A percentile compares a stretch with the other conserved stretches of the same genome.
phyloP scores from a whole-genome alignment of 2,113 vertebrate species.

The Silurus meridionalis region DNA sequence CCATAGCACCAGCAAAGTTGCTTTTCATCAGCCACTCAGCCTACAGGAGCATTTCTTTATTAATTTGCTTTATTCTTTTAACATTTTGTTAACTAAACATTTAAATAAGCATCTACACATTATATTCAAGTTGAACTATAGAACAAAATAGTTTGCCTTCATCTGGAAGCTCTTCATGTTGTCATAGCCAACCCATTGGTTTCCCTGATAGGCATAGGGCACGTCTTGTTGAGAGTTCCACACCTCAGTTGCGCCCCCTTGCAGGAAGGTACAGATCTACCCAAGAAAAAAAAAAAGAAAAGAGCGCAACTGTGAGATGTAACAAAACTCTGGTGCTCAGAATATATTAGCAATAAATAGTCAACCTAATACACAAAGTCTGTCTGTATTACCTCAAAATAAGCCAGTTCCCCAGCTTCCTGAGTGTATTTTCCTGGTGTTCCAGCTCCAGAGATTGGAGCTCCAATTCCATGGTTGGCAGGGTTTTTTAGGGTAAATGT shows the following conservation, averaged over 20 bases:
- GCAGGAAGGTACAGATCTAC: slow-evolving; percentile 46
- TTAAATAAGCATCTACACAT: neutral
- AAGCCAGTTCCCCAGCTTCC: slow-evolving; percentile 65
- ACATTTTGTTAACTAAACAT: neutral
- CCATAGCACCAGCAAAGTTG: slow-evolving; percentile 70
- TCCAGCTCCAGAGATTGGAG: slow-evolving; percentile 60
- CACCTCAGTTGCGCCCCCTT: slow-evolving; percentile 30
- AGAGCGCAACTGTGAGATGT: neutral
- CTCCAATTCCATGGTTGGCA: slow-evolving; percentile 56
- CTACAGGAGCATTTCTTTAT: slow-evolving; percentile 48
- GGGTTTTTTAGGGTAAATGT: slow-evolving; percentile 67
- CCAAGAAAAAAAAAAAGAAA: neutral
- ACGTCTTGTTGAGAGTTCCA: slow-evolving; percentile 70
- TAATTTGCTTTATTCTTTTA: neutral
- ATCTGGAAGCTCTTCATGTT: slow-evolving; percentile 64
- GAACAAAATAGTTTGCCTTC: slow-evolving; percentile 65
- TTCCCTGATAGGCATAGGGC: slow-evolving; percentile 73
- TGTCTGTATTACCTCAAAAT: slow-evolving; percentile 66
- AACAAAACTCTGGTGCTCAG: neutral
- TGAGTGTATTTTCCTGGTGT: slow-evolving; percentile 65
- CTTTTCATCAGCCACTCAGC: slow-evolving; percentile 67
- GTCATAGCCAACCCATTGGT: slow-evolving; percentile 78
- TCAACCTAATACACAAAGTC: neutral
- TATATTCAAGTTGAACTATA: neutral
- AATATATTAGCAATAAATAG: neutral